Evolutionary conservation across 53 echinoderm and acorn worm species (phyloP), one percentile per base, ranked within the genome.

Genomic region (Temnopleurus reevesii): DNA sequence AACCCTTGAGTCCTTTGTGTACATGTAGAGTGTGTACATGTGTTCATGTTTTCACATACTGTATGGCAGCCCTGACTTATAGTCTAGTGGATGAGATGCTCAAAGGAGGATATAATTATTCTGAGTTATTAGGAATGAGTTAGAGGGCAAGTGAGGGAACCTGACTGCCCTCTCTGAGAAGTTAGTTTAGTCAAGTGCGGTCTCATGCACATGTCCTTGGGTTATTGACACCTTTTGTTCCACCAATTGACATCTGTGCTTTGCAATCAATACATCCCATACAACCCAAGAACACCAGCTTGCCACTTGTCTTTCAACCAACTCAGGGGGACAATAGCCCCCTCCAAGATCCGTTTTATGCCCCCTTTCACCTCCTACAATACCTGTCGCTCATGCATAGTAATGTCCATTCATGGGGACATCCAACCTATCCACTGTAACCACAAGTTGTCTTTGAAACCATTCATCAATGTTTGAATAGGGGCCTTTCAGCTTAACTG

Each of bases 131-230:
- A n/a, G n/a, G n/a, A n/a, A n/a, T n/a, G n/a, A n/a, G n/a, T n/a
- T n/a, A n/a, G n/a, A n/a, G n/a, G n/a, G n/a, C n/a, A n/a, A n/a
- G n/a, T n/a, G n/a, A n/a, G n/a, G n/a, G n/a, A n/a, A n/a, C n/a
- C n/a, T n/a, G n/a, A n/a, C n/a, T n/a, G n/a, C n/a, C n/a, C n/a
- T n/a, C n/a, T n/a, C n/a, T n/a, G n/a, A n/a, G n/a, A n/a, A n/a
- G n/a, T n/a, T n/a, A n/a, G n/a, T n/a, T n/a, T n/a, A n/a, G n/a
- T n/a, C n/a, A n/a, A n/a, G n/a, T n/a, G n/a, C n/a, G n/a, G n/a
- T n/a, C n/a, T n/a, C n/a, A n/a, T n/a, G n/a, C n/a, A n/a, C n/a
- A 59, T 63, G 63, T 63, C 71, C 71, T 71, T 71, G 71, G 19
- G 18, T n/a, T 25, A 21, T 71, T 36, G 26, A 38, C n/a, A 21